A percentile compares a stretch with the other conserved stretches of the same genome.
These are phyloP conservation scores for Andricus curvator DNA, from an alignment of 2,888 invertebrate species.

Conservation along the genomic window DNA sequence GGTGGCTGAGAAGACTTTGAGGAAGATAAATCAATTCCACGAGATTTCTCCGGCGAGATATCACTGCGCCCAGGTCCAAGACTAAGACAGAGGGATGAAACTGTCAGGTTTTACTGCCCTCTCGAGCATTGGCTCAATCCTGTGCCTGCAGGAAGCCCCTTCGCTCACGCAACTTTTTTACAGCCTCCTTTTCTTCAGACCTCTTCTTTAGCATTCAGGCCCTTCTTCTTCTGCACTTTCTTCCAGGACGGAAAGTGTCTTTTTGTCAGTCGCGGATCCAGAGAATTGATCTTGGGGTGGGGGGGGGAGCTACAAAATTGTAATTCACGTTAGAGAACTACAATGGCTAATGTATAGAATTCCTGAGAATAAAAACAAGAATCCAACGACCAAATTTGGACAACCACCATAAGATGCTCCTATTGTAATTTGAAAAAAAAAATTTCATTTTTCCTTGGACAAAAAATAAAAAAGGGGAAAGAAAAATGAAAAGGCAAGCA, in stretches of 20 bases:
- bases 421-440: too few species aligned
- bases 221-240: background rate
- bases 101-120: slow-evolving; percentile 42
- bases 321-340: too few species aligned
- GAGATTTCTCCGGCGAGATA: slow-evolving; percentile 35
- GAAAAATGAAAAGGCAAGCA: too few species aligned
- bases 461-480: too few species aligned
- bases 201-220: background rate
- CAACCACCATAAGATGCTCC: too few species aligned
- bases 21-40: slow-evolving; percentile 42
- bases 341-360: too few species aligned
- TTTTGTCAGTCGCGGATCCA: background rate
- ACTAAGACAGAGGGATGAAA: slow-evolving; percentile 27
- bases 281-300: too few species aligned
- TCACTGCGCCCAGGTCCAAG: slow-evolving; percentile 24
- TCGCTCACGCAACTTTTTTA: background rate
- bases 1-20: slow-evolving; percentile 40
- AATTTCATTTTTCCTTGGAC: too few species aligned
- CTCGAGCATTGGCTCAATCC: slow-evolving; percentile 12
- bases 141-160: slow-evolving; percentile 6
- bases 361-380: too few species aligned
- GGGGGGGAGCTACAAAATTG: too few species aligned
- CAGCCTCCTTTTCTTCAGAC: background rate
- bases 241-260: background rate
- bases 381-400: too few species aligned